Evolutionary conservation across 2,888 invertebrate genomes (phyloP), one percentile per base, ranked within the genome.

Genomic region (Cheilosia grossa): DNA sequence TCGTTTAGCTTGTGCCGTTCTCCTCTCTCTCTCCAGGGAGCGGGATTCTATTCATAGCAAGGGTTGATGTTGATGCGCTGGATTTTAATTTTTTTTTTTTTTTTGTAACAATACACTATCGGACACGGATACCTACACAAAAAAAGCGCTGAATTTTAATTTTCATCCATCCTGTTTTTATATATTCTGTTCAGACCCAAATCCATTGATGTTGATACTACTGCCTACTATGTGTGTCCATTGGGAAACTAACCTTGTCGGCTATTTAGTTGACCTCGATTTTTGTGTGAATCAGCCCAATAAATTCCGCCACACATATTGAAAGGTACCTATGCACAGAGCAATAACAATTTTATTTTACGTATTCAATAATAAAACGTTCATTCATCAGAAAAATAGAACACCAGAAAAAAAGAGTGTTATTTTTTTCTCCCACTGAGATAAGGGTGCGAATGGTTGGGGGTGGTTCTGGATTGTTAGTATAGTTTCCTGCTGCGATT

Each of bases 261-360:
- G 81, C 85, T 81, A 81, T 85, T 85, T 85, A 81, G 85, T 81
- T 85, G 85, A 85, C 85, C 85, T 85, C 81, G 75, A 81, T 85
- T 85, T 77, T 85, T 63, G 64, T 69, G 79, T 75, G 85, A 81
- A 77, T 85, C 81, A 77, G 47, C 19, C 70, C 37, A 66, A 70
- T 66, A 72, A 79, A 59, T 74, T 21, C 44, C 56, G 86, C 86
- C 74, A 59, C 72, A 70, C 83, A 75, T 69, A 40, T 27, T n/a
- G 15, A n/a, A n/a, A n/a, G n/a, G 37, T 37, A 33, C 56, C 42
- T 10, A 49, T 21, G 21, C 17, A 9, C 30, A 30, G 30, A 10
- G 27, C 21, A n/a, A 21, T 49, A 49, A 47, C 72, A 59, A 75
- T 51, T 74, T 59, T 80, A 79, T 79, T 80, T 83, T 75, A 72